Conservation (phyloP, 2,888 invertebrate genomes). For the Augochlorella aurata region DNA sequence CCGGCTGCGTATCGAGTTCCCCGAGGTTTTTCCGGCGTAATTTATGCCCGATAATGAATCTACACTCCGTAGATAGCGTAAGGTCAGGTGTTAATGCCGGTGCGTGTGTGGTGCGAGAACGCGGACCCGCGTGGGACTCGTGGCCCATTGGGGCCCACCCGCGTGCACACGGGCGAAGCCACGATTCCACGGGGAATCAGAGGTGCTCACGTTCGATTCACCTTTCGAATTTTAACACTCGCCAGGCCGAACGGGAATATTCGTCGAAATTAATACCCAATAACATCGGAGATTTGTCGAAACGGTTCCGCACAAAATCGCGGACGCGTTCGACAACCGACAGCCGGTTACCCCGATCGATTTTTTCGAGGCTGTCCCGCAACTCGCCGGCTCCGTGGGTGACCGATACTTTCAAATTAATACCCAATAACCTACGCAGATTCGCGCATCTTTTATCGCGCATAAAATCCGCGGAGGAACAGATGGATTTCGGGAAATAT, state of each 20-base stretch:
- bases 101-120: conserved; percentile 70
- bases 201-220: conserved; percentile 55
- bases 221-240: not conserved
- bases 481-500: not conserved
- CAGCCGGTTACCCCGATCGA: not conserved
- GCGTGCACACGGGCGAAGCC: conserved; percentile 54
- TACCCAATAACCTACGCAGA: not conserved
- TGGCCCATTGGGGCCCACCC: conserved; percentile 70
- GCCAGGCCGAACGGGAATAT: not conserved
- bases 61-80: conserved; percentile 72
- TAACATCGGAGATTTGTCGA: conserved; percentile 2
- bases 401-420: not conserved
- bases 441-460: not conserved
- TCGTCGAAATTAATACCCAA: not conserved
- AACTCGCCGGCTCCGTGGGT: not conserved
- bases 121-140: conserved; percentile 67
- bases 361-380: not conserved
- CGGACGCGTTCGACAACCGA: not conserved
- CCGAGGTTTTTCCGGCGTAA: conserved; percentile 71
- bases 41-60: conserved; percentile 77
- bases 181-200: conserved; percentile 61
- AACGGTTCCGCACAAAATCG: not conserved
- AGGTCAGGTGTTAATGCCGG: conserved; percentile 76
- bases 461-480: not conserved
- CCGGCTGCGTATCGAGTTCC: conserved; percentile 61